phyloP scores from a whole-genome alignment of 2,113 vertebrate species.

The Alces alces region DNA sequence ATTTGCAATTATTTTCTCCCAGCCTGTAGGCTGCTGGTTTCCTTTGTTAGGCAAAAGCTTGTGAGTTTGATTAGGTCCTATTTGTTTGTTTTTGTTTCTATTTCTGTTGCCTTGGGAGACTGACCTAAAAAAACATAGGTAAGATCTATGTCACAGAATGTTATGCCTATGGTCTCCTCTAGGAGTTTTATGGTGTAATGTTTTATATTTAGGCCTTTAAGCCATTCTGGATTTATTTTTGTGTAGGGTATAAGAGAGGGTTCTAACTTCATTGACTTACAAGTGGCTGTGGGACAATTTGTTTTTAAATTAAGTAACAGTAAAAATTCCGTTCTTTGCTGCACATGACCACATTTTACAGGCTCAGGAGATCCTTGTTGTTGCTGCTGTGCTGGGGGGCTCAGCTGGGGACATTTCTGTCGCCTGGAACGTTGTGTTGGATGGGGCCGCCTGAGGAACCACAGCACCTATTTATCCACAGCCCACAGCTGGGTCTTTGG shows the following conservation, averaged over 20 bases:
- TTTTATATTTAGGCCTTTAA: background rate
- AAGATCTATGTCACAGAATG: background rate
- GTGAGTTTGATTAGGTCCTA: background rate
- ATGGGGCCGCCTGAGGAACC: background rate
- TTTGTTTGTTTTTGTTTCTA: background rate
- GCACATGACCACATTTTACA: background rate
- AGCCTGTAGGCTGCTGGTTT: background rate
- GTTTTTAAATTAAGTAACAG: background rate
- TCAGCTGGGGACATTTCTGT: background rate
- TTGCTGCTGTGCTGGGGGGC: too few relatives aligned
- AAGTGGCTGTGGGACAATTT: background rate
- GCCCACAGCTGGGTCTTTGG: background rate
- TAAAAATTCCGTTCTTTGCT: background rate
- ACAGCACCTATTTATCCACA: background rate
- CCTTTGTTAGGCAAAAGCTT: background rate
- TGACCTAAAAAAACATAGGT: background rate
- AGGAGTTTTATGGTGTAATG: background rate
- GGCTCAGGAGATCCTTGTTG: background rate
- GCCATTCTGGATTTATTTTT: background rate
- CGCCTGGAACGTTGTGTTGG: background rate
- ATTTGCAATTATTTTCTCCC: background rate
- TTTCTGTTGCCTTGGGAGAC: background rate
- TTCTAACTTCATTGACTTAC: background rate
- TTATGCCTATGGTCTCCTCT: background rate
- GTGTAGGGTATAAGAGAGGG: background rate